Percentiles rank a stretch among this genome's conserved stretches.
Conservation (phyloP, 1,140 invertebrate species). For the Globodera rostochiensis region DNA sequence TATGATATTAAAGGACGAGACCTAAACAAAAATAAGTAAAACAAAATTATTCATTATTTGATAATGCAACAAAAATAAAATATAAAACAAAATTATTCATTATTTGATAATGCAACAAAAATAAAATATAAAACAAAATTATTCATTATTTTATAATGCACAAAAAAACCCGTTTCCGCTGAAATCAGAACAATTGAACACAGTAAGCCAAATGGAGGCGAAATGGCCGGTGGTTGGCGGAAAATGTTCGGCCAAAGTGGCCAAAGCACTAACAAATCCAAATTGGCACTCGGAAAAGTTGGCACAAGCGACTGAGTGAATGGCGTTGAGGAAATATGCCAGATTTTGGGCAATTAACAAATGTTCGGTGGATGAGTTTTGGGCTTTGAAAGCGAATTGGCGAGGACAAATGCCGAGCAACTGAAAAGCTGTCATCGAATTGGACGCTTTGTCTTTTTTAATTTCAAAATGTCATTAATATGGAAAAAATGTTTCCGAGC, state of each 20-base stretch:
- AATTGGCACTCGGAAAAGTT: slow-evolving; percentile 22
- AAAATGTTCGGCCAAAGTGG: slow-evolving; percentile 7
- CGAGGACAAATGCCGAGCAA: slow-evolving; percentile 28
- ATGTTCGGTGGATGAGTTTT: slow-evolving; percentile 6
- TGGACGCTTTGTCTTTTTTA: background rate
- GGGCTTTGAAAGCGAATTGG: slow-evolving; percentile 24
- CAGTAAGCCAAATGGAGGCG: slow-evolving; percentile 1
- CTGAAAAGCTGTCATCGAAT: slow-evolving; percentile 20
- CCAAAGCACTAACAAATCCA: slow-evolving; percentile 2
- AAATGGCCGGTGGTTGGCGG: background rate
- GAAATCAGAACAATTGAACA: background rate
- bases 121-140: background rate
- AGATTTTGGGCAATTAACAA: slow-evolving; percentile 4
- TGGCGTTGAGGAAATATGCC: background rate
- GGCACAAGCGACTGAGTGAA: slow-evolving; percentile 5
- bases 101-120: background rate
- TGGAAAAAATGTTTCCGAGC: no score
- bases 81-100: background rate
- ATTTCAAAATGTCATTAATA: no score
- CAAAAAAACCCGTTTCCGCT: background rate
- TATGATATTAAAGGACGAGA: background rate
- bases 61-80: no score
- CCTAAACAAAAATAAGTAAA: background rate
- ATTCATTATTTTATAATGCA: no score
- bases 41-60: background rate